Evolutionary conservation across 2,113 vertebrate genomes (phyloP), one percentile per base, ranked within the genome.

Genomic region (Casuarius casuarius): DNA sequence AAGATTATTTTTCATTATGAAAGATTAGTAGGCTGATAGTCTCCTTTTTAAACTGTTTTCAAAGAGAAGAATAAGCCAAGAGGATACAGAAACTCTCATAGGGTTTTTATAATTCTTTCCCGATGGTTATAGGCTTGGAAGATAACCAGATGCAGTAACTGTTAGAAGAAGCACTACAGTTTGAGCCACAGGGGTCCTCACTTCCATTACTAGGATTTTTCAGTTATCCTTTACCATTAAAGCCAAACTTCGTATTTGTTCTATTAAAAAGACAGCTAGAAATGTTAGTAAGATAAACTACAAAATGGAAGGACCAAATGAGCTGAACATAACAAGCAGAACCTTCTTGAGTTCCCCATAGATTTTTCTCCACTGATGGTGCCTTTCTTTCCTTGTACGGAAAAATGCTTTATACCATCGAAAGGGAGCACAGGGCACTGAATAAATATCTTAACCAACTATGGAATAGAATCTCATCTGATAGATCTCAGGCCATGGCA

Each of bases 231-330:
- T 89, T 93, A 29, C 46, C 22, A n/a, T 86, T 77, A 86, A 83
- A 90, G 58, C 84, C 90, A 72, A 88, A 74, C 42, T 46, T 73
- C 54, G 61, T 68, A 33, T 94, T 52, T 86, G 22, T 75, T 74
- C 77, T 79, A 58, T 78, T 95, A 84, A 81, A 89, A 96, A 66
- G 59, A 42, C 16, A 78, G n/a, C 52, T 73, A n/a, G 26, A 87
- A 89, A 51, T 21, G 44, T 79, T 66, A 94, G 77, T 56, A 63
- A 87, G 89, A 70, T 75, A 92, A 95, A 67, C 25, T 79, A 58
- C 72, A 87, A 94, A 93, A 92, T 74, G 66, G 75, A 96, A 97
- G 89, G 58, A 63, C 29, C 79, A 52, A 78, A 87, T 21, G 49
- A 93, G 26, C 38, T 71, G 94, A 89, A 83, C 51, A 76, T 5